phyloP scores from a whole-genome alignment of 2,113 vertebrate species.

The Rana temporaria region DNA sequence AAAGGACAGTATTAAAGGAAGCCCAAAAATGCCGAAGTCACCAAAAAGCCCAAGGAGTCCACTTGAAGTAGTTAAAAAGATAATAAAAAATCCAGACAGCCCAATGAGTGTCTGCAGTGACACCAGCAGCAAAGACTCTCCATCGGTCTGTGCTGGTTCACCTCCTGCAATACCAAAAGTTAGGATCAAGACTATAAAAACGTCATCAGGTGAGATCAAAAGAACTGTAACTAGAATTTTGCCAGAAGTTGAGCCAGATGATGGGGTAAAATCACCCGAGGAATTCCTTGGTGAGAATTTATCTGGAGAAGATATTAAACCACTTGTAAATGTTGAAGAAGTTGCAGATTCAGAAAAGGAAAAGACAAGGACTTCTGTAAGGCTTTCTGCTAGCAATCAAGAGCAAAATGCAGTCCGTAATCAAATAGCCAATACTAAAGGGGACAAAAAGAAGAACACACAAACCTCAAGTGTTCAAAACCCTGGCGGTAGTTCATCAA shows the following conservation, averaged over 20 bases:
- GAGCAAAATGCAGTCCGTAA: conserved; percentile 60
- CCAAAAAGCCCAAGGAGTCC: conserved; percentile 92
- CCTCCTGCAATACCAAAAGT: conserved; percentile 93
- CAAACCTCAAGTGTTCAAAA: conserved; percentile 65
- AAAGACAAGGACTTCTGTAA: conserved; percentile 54
- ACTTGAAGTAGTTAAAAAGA: conserved; percentile 83
- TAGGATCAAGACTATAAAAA: conserved; percentile 97
- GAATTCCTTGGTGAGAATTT: conserved; percentile 79
- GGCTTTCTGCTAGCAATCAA: conserved; percentile 48
- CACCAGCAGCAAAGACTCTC: conserved; percentile 87
- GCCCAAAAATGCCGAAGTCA: conserved; percentile 87
- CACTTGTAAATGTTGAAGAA: conserved; percentile 66
- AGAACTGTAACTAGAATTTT: conserved; percentile 91
- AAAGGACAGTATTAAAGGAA: conserved; percentile 80
- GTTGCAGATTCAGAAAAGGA: conserved; percentile 63
- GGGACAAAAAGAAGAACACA: conserved; percentile 42
- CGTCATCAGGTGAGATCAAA: conserved; percentile 92
- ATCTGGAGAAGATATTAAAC: conserved; percentile 75
- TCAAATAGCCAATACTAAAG: conserved; percentile 64
- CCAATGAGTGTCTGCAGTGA: conserved; percentile 92
- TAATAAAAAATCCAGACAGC: conserved; percentile 85
- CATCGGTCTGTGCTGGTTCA: conserved; percentile 84
- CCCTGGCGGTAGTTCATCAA: conserved; percentile 63
- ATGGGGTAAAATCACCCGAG: conserved; percentile 81
- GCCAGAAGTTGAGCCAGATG: conserved; percentile 86